Evolutionary conservation across 2,113 vertebrate species (phyloP), one percentile per base, ranked within the genome.

Genomic region (Marmota flaviventris): DNA sequence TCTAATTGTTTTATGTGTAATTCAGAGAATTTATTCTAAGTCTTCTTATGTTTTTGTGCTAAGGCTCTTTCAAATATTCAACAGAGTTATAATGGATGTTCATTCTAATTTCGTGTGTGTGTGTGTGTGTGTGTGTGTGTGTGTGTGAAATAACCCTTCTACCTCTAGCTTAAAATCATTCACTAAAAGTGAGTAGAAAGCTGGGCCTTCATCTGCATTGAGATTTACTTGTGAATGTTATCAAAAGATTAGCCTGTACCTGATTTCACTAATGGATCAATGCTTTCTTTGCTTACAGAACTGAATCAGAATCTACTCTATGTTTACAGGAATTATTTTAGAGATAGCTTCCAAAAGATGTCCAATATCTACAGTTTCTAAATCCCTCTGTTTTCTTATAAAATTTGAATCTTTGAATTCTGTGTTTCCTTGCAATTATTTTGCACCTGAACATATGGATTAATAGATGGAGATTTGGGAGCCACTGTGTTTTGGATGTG

Each of bases 1-100:
- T 75, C 8, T 45, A 34, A 61, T 78, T 89, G 48, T 85, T 94
- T 92, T 75, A 51, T 95, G 42, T 88, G 32, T 85, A 37, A 84
- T 32, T 8, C 29, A n/a, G 51, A 84, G 34, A 2, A 76, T 61
- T 69, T 76, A 69, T 51, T 67, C 45, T 51, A n/a, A 89, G 27
- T 65, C n/a, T 67, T 79, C 65, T 3, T 92, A 5, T 63, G 20
- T 39, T 76, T 78, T 93, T 75, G 32, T 90, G 51, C 72, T 78
- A 34, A 39, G 13, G 12, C 12, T 65, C 48, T 89, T 89, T 79
- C 16, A 81, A 24, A 77, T 18, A 22, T 18, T 73, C n/a, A 75
- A 16, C 34, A 84, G 51, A 3, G 7, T 76, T 12, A 39, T 67
- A 8, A 58, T 58, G 56, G 18, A 58, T 58, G 20, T 2, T 5